Percentiles rank a stretch among this genome's conserved stretches.
Conservation (phyloP, 1,140 invertebrate genomes). For the Psilanteris sp. region DNA sequence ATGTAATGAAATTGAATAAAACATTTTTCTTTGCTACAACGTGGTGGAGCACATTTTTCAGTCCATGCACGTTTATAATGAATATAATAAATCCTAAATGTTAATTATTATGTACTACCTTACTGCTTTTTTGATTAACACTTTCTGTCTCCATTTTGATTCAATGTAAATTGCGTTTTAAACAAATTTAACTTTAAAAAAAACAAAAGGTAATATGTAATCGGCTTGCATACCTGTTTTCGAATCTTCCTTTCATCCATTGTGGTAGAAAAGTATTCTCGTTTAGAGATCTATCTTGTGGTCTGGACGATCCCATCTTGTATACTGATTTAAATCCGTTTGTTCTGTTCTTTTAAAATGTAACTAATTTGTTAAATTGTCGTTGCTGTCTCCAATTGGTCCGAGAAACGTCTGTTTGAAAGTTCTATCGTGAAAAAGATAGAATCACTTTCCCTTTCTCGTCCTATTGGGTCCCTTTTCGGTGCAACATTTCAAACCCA, state of each 20-base stretch:
- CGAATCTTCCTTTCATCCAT: constrained; percentile 82
- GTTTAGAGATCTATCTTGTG: constrained; percentile 77
- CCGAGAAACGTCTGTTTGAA: neutral
- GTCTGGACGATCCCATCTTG: constrained; percentile 76
- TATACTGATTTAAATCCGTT: constrained; percentile 4
- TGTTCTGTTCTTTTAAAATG: constrained; percentile 5
- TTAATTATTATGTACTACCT: too few relatives aligned
- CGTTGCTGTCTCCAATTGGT: constrained; percentile 1
- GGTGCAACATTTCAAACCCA: constrained; percentile 17
- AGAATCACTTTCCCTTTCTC: constrained; percentile 14
- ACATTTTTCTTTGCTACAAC: too few relatives aligned
- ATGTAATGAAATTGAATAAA: too few relatives aligned
- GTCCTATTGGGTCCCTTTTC: constrained; percentile 48
- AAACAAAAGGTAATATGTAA: neutral
- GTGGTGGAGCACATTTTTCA: too few relatives aligned
- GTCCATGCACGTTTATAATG: too few relatives aligned
- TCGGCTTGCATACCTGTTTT: constrained; percentile 70
- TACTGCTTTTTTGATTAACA: too few relatives aligned
- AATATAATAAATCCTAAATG: too few relatives aligned
- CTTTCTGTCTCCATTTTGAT: too few relatives aligned
- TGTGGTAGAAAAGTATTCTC: constrained; percentile 81
- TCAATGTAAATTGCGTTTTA: too few relatives aligned
- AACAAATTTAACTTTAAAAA: too few relatives aligned
- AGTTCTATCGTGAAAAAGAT: constrained; percentile 13
- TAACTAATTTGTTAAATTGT: neutral